Evolutionary conservation across 1,140 invertebrate genomes (phyloP).

Genomic region (Drosophila albomicans): DNA sequence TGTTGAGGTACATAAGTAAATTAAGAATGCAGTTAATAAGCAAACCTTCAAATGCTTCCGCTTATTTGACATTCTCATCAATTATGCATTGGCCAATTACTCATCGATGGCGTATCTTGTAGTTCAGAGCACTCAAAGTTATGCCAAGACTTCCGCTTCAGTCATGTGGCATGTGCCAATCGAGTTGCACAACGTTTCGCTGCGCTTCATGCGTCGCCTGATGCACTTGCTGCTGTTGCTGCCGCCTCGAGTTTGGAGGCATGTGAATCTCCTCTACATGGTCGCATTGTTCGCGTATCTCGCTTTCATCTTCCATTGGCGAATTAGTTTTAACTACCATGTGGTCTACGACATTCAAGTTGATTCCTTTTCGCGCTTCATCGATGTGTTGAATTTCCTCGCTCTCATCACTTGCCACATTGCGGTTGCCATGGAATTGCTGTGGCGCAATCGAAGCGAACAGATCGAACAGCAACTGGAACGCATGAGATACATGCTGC

Average conservation of each 20-base stretch:
- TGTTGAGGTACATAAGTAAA: too few species aligned
- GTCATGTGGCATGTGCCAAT: slow-evolving; percentile 49
- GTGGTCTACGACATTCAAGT: slow-evolving; percentile 29
- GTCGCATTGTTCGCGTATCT: neutral
- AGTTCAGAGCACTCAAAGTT: neutral
- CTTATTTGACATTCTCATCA: neutral
- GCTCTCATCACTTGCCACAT: slow-evolving; percentile 14
- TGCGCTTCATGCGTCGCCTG: slow-evolving; percentile 38
- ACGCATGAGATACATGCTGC: slow-evolving; percentile 12
- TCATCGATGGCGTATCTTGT: slow-evolving; percentile 19
- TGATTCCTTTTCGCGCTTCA: slow-evolving; percentile 39
- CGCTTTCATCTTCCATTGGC: neutral
- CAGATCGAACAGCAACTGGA: slow-evolving; percentile 48
- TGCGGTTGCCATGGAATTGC: slow-evolving; percentile 35
- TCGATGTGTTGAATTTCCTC: slow-evolving; percentile 47
- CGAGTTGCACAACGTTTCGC: slow-evolving; percentile 46
- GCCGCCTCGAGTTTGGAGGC: slow-evolving; percentile 13
- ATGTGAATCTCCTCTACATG: slow-evolving; percentile 36
- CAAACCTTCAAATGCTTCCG: too few species aligned
- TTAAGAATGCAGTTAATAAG: too few species aligned
- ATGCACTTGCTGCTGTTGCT: slow-evolving; percentile 49
- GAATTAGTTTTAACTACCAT: slow-evolving; percentile 38
- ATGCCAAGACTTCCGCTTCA: neutral
- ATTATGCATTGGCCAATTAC: slow-evolving; percentile 30
- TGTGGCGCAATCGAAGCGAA: slow-evolving; percentile 35